Base-by-base conservation (phyloP, 2,888 invertebrate species). In the Maniola hyperantus region DNA sequence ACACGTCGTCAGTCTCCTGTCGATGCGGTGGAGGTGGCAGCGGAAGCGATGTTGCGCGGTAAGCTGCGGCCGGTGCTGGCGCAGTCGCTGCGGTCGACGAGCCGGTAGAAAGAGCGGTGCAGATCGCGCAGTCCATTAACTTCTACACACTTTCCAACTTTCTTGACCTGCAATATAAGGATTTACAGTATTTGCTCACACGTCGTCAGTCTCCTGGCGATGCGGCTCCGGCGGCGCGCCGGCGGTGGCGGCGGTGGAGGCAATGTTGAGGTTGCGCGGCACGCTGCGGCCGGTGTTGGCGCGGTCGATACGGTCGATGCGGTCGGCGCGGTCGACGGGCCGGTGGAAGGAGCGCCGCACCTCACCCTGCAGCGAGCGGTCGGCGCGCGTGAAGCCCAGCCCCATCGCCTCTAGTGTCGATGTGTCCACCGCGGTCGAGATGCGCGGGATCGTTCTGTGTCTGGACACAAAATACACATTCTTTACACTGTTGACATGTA, bases 231-330 rank as follows among this genome's bases (percentile, higher is more conserved):
- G 76, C 83, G 85, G 87, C 94, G 72, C 6, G 65, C 57, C 33
- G 48, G 76, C 83, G 85, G 87, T 94, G 76, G 76, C 87, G 63
- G 75, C 73, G 65, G 77, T 75, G 33, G 83, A 77, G 13, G 88
- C 86, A 48, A 87, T 80, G 78, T 94, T 91, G 18, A 94, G 92
- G 75, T 94, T 94, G 36, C 94, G 88, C 50, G 94, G 93, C 86
- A 90, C 85, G 76, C 83, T 85, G 87, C 94, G 76, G 75, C 88
- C 79, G 74, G 89, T 77, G 85, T 83, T 73, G 82, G 64, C 84
- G 79, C 54, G 54, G 72, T 83, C 83, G 57, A 80, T 76, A 67
- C 54, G 54, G 72, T 83, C 83, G 55, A 80, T 76, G 67, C 85
- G 84, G 59, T 66, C 70, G 34, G 67, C 68, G 58, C 64, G 53